Conservation (phyloP, 2,797 vertebrate species). For the Bucorvus abyssinicus region DNA sequence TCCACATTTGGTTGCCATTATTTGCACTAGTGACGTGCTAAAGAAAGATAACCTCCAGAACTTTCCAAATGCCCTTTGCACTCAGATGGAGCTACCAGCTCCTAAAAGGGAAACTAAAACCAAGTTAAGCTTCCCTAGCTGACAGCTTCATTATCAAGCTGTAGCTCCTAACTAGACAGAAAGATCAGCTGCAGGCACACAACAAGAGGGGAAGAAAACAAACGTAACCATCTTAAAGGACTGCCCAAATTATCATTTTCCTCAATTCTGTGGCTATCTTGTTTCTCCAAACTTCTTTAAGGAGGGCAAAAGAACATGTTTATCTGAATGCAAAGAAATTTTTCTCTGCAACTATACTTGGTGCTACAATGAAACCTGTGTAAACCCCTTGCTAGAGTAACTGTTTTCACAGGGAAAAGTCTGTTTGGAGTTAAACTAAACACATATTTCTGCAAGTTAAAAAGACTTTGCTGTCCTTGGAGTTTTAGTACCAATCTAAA, state of each 20-base stretch:
- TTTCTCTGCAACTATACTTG: background rate
- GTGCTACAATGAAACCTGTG: background rate
- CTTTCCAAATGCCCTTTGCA: background rate
- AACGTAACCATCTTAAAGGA: rapidly evolving
- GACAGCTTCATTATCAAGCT: background rate
- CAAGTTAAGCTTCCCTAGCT: background rate
- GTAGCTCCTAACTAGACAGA: background rate
- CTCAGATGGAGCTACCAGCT: background rate
- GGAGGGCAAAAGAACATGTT: background rate
- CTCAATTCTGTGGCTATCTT: background rate
- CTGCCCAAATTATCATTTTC: background rate
- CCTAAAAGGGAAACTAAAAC: background rate
- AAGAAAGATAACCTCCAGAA: background rate
- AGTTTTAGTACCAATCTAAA: slow-evolving; percentile 36
- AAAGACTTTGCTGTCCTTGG: background rate
- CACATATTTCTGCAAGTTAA: background rate
- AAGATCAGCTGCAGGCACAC: background rate
- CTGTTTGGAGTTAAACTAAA: background rate
- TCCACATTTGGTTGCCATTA: background rate
- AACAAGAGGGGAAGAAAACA: background rate
- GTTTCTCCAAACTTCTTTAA: background rate
- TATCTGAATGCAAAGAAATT: background rate
- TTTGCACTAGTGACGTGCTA: background rate
- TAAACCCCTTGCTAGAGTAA: background rate
- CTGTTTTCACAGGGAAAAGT: background rate